phyloP scores from a whole-genome alignment of 2,113 vertebrate genomes.

The Chaenogobius annularis region DNA sequence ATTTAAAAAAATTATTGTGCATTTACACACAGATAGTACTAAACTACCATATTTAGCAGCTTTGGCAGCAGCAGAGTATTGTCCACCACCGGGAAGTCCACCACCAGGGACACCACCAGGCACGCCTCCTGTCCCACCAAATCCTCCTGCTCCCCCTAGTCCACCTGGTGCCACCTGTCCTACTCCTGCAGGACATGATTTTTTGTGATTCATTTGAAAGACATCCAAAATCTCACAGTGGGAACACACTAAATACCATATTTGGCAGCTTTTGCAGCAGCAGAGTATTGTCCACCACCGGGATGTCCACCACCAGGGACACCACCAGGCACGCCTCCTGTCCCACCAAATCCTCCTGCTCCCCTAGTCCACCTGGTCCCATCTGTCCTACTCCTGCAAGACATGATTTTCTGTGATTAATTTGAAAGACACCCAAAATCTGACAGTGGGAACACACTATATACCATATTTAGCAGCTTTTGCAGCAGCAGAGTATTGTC shows the following conservation, averaged over 20 bases:
- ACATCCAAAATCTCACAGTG: background rate
- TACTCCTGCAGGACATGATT: background rate
- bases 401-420: background rate
- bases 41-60: slow-evolving; percentile 67
- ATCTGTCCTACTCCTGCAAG: background rate
- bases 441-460: background rate
- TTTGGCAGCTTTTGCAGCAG: slow-evolving; percentile 48
- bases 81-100: slow-evolving; percentile 31
- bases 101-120: slow-evolving; percentile 13
- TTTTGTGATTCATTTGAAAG: background rate
- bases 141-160: background rate
- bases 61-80: slow-evolving; percentile 56
- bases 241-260: slow-evolving; percentile 18
- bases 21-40: background rate
- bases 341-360: no score
- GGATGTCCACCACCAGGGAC: background rate
- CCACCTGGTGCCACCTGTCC: background rate
- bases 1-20: no score
- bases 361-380: background rate
- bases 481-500: slow-evolving; percentile 20
- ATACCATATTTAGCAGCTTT: slow-evolving; percentile 51
- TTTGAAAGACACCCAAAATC: background rate
- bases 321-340: background rate
- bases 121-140: background rate
- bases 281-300: slow-evolving; percentile 9